Conservation (phyloP, 2,797 vertebrate species). For the Myoxocephalus aenaeus region DNA sequence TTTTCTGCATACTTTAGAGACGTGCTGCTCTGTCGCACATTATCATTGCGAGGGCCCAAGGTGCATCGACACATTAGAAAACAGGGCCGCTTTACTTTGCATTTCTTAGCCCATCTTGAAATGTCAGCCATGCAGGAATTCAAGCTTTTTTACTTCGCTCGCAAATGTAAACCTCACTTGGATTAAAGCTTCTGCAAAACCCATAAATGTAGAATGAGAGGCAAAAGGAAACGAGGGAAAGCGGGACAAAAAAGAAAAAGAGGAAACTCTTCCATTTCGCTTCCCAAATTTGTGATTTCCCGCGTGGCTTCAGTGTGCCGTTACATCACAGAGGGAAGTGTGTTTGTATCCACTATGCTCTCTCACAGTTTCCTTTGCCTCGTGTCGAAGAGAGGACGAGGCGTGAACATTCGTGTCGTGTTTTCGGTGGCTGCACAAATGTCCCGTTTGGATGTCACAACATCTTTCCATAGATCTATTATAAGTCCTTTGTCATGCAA, state of each 20-base stretch:
- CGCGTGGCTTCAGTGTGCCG: constrained; percentile 22
- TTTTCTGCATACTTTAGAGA: background rate
- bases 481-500: background rate
- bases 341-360: constrained; percentile 11
- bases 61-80: constrained; percentile 21
- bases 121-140: constrained; percentile 1
- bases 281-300: constrained; percentile 44
- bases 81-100: constrained; percentile 15
- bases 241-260: background rate
- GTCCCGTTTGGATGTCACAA: background rate
- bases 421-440: background rate
- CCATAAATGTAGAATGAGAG: constrained; percentile 37
- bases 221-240: constrained; percentile 8
- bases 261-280: constrained; percentile 38
- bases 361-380: background rate
- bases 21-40: background rate
- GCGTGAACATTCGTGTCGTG: background rate
- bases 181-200: constrained; percentile 17
- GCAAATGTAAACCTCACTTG: background rate
- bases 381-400: background rate
- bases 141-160: constrained; percentile 1
- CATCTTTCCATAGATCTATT: background rate
- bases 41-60: background rate
- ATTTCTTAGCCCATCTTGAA: background rate
- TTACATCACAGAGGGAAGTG: constrained; percentile 28